Conservation (phyloP, 2,113 vertebrate species). For the Boleophthalmus pectinirostris region DNA sequence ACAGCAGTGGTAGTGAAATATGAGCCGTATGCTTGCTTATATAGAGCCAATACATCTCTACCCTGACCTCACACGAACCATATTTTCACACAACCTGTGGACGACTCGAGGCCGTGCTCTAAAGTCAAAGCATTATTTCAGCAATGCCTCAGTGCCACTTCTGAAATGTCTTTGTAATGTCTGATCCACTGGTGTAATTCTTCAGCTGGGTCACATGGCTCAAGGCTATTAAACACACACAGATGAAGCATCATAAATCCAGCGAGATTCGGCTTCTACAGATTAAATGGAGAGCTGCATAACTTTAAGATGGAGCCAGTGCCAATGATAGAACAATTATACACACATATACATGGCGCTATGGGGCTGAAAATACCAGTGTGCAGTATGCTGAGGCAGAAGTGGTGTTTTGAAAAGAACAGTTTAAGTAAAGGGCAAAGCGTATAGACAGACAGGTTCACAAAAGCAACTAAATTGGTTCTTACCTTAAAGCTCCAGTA, state of each 20-base stretch:
- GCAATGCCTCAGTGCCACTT: constrained; percentile 28
- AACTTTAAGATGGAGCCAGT: constrained; percentile 52
- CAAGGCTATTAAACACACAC: constrained; percentile 38
- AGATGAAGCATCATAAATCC: constrained; percentile 57
- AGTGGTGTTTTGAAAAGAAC: not conserved
- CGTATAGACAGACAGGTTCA: constrained; percentile 7
- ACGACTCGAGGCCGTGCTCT: constrained; percentile 31
- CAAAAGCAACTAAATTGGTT: constrained; percentile 69
- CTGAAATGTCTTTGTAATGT: constrained; percentile 51
- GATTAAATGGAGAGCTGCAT: constrained; percentile 61
- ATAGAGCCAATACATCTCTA: constrained; percentile 3
- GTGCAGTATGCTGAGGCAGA: constrained; percentile 17
- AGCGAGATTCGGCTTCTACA: constrained; percentile 42
- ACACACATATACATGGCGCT: not conserved
- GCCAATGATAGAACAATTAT: constrained; percentile 25
- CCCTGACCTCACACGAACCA: constrained; percentile 6
- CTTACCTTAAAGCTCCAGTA: constrained; percentile 99
- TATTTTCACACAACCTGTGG: constrained; percentile 23
- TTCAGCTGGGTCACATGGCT: constrained; percentile 48
- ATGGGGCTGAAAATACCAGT: constrained; percentile 21
- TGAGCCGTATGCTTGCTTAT: not conserved
- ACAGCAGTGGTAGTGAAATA: not conserved
- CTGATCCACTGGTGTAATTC: constrained; percentile 46
- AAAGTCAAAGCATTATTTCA: constrained; percentile 48
- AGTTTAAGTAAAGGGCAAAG: constrained; percentile 5